These are phyloP conservation scores for Lasioglossum calceatum DNA, from an alignment of 2,888 invertebrate genomes.

Conservation along the genomic window DNA sequence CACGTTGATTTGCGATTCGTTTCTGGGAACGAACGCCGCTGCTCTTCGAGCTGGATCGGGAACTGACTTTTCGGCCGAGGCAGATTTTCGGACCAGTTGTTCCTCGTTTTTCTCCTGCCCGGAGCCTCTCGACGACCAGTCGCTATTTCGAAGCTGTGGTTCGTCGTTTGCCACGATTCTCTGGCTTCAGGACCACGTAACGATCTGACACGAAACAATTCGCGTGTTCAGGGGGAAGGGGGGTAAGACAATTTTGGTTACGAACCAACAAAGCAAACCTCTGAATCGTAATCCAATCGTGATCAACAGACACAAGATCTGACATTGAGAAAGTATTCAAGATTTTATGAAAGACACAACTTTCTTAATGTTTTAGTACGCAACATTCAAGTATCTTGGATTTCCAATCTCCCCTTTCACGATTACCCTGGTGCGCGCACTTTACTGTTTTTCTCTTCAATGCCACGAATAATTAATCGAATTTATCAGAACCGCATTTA, in stretches of 20 bases:
- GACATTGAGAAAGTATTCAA: neutral
- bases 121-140: neutral
- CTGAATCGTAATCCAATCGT: too few relatives aligned
- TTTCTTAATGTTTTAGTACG: neutral
- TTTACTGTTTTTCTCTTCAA: neutral
- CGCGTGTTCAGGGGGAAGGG: neutral
- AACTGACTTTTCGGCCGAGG: slow-evolving; percentile 25
- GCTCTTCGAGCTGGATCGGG: slow-evolving; percentile 40
- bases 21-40: slow-evolving; percentile 37
- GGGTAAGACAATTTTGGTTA: too few relatives aligned
- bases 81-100: slow-evolving; percentile 7
- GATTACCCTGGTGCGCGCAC: neutral
- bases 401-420: neutral
- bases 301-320: neutral
- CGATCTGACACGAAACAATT: neutral
- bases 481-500: neutral
- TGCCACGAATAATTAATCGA: neutral
- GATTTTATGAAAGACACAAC: neutral
- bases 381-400: neutral
- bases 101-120: neutral
- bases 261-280: too few relatives aligned
- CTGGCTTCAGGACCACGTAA: too few relatives aligned
- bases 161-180: neutral
- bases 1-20: slow-evolving; percentile 43
- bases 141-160: neutral